Conservation (phyloP, 92 coral and sea anemone species). For the Muricea muricata region DNA sequence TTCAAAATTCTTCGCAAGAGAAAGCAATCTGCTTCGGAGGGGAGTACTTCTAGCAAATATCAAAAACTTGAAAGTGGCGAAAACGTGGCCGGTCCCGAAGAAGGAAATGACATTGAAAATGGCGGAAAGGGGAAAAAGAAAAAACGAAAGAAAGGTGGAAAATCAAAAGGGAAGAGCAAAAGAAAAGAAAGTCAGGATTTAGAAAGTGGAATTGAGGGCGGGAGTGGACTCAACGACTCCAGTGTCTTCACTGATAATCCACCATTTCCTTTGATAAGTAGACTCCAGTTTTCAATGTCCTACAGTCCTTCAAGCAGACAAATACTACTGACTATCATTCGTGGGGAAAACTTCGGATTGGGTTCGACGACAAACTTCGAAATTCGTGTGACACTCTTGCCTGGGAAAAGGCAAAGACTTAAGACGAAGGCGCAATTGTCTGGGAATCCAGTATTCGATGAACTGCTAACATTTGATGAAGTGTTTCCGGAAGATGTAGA, state of each 20-base stretch:
- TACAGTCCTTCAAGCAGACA: constrained; percentile 1
- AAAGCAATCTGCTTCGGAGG: neutral
- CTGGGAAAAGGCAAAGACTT: constrained; percentile 2
- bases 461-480: constrained; percentile 10
- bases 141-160: neutral
- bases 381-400: constrained; percentile 24
- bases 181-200: neutral
- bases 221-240: neutral
- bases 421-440: constrained; percentile 29
- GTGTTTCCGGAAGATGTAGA: constrained; percentile 20
- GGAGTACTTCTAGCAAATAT: neutral
- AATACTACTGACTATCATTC: neutral
- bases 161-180: constrained; percentile 12
- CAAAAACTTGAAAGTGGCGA: constrained; percentile 31
- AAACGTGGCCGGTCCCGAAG: neutral
- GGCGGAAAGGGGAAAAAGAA: constrained; percentile 15
- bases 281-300: constrained; percentile 10
- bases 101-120: neutral
- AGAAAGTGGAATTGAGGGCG: neutral
- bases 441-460: constrained; percentile 24
- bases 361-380: constrained; percentile 1
- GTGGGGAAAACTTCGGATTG: constrained; percentile 9
- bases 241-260: neutral
- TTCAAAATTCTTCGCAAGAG: constrained; percentile 20
- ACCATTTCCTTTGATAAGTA: neutral